Evolutionary conservation across 2,113 vertebrate species (phyloP), one percentile per base, ranked within the genome.

Genomic region (Lanius collurio): DNA sequence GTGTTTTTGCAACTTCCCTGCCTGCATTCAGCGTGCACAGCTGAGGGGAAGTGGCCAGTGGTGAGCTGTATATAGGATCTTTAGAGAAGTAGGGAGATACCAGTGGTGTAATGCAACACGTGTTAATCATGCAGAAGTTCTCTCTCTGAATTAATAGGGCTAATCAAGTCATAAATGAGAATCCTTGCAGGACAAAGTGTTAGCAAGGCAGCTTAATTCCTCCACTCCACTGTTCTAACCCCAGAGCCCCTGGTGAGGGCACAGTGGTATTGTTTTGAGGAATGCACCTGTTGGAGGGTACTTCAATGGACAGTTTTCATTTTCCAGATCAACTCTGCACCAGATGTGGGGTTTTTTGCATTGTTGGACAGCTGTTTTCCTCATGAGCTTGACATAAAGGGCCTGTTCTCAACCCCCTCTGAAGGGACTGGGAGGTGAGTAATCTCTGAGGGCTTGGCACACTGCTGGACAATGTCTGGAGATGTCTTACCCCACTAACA

Each of bases 1-100:
- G 17, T 44, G 75, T 18, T 95, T 93, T 94, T 94, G 94, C 91
- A 96, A 95, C 94, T 95, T 95, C 80, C 90, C 87, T 85, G 91
- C 63, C 49, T 89, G 87, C 23, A 28, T 65, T 78, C 55, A 79
- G 49, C 6, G 0, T 56, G 87, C 42, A 26, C 63, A 91, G 84
- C 87, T 80, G 87, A 90, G 82, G 60, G 95, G 94, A 97, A 97
- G 96, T 96, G 85, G 90, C 79, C 1, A 0, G 71, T 56, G 82
- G 87, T 67, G 65, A 95, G 75, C 75, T 53, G 22, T 64, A 28
- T 86, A 68, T 74, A 93, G 90, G 44, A 88, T 41, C 46, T 95
- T 89, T 90, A 88, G 92, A 86, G 95, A 97, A 96, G 94, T 33
- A 86, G 64, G 67, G 56, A 80, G 75, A 70, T 65, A 83, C 16